Evolutionary conservation across 2,797 vertebrate genomes (phyloP).

Genomic region (Gephyroberyx darwinii): DNA sequence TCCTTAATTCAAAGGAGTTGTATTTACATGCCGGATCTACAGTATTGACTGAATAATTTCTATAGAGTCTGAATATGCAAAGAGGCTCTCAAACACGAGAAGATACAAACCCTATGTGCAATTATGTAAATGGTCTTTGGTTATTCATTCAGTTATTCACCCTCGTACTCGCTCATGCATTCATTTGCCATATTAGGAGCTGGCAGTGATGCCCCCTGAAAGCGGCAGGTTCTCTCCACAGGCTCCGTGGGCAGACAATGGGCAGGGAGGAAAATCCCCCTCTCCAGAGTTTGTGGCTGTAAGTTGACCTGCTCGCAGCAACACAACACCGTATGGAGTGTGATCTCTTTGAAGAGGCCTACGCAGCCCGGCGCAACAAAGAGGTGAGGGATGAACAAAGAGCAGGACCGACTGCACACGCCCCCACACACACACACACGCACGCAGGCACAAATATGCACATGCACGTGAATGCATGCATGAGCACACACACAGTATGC

Average conservation of each 20-base stretch:
- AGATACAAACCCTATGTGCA: slow-evolving; percentile 81
- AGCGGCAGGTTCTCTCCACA: slow-evolving; percentile 71
- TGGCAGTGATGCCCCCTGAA: slow-evolving; percentile 66
- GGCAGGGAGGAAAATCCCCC: slow-evolving; percentile 51
- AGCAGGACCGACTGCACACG: slow-evolving; percentile 16
- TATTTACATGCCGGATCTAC: slow-evolving; percentile 83
- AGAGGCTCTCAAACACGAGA: slow-evolving; percentile 75
- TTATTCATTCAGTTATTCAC: slow-evolving; percentile 85
- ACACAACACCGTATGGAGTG: slow-evolving; percentile 56
- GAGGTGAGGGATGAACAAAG: slow-evolving; percentile 17
- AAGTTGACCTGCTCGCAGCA: slow-evolving; percentile 64
- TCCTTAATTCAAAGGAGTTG: slow-evolving; percentile 79
- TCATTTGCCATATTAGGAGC: slow-evolving; percentile 82
- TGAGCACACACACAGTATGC: slow-evolving; percentile 5
- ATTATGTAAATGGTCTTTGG: slow-evolving; percentile 85
- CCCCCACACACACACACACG: slow-evolving; percentile 14
- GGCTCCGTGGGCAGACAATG: slow-evolving; percentile 74
- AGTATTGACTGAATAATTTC: slow-evolving; percentile 83
- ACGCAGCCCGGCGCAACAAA: slow-evolving; percentile 2
- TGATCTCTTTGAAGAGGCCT: slow-evolving; percentile 63
- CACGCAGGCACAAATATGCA: neutral
- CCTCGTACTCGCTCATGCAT: slow-evolving; percentile 83
- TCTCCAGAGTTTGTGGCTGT: slow-evolving; percentile 55
- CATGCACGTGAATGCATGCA: neutral
- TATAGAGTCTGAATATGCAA: slow-evolving; percentile 83